phyloP scores from a whole-genome alignment of 2,888 invertebrate species.

The Neoascia interrupta region DNA sequence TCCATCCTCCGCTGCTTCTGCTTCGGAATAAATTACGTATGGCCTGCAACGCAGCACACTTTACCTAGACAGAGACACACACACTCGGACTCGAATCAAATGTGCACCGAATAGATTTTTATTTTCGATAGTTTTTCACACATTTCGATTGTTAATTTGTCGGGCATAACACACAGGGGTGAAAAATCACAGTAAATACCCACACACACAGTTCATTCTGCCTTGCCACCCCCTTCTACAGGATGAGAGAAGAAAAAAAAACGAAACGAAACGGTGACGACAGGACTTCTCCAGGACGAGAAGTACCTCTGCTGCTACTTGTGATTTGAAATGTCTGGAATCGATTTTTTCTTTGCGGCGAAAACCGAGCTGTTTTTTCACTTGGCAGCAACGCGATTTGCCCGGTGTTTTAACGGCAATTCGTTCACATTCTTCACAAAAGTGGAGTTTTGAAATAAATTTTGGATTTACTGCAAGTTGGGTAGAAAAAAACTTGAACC shows the following conservation, averaged over 20 bases:
- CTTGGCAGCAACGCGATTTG: slow-evolving; percentile 22
- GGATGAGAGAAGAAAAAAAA: slow-evolving; percentile 9
- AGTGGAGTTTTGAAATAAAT: slow-evolving; percentile 10
- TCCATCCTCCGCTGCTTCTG: slow-evolving; percentile 57
- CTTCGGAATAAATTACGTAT: slow-evolving; percentile 43
- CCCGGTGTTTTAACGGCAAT: slow-evolving; percentile 1
- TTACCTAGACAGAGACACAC: slow-evolving; percentile 18
- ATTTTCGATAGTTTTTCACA: slow-evolving; percentile 34
- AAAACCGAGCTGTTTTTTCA: slow-evolving; percentile 40
- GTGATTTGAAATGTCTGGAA: slow-evolving; percentile 65
- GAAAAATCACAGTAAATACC: slow-evolving; percentile 56
- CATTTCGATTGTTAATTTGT: slow-evolving; percentile 14
- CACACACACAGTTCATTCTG: slow-evolving; percentile 57
- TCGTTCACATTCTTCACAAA: background rate
- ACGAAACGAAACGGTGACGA: slow-evolving; percentile 40
- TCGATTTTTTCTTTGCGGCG: slow-evolving; percentile 67
- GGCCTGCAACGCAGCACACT: slow-evolving; percentile 52
- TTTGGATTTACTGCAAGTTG: no score
- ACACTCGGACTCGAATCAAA: slow-evolving; percentile 16
- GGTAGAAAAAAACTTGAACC: slow-evolving; percentile 40
- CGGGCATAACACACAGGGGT: slow-evolving; percentile 31
- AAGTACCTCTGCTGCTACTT: slow-evolving; percentile 48
- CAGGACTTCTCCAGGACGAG: slow-evolving; percentile 58
- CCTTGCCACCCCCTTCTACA: slow-evolving; percentile 27
- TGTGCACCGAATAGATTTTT: no score